Base-by-base conservation (phyloP, 2,888 invertebrate species). In the Norana najaformis region DNA sequence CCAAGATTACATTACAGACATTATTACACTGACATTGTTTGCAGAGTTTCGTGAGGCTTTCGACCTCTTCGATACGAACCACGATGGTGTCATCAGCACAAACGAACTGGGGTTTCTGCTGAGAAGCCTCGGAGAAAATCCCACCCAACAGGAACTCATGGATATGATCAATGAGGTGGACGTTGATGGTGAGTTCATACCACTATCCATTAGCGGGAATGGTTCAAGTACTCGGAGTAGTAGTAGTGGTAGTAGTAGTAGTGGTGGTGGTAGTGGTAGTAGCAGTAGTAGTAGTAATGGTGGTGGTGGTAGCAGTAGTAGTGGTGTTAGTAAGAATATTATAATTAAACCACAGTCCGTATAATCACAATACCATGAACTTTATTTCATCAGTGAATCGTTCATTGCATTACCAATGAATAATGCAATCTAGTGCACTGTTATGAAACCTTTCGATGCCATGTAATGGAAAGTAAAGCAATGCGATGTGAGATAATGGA, bases 141-240 rank as follows among this genome's bases (percentile, higher is more conserved):
- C 89, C 13, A 89, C 89, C 18, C 89, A 89, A 23, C 89, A 89
- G 89, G 89, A 89, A 38, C 89, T 89, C 83, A 83, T 89, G 83
- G 89, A 89, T 35, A 89, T 89, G 89, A 89, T 89, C 39, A 89
- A 89, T 35, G 89, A 89, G 39, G 82, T 89, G 37, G 89, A 89
- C 35, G 83, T 89, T 39, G 89, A 89, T 34, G 89, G 89, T 89
- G 30, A 83, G 39, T 47, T 41, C 47, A n/a, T n/a, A n/a, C n/a
- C n/a, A n/a, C n/a, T n/a, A n/a, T n/a, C n/a, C 23, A 53, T 53
- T 53, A 53, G 53, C 16, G 23, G 53, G 16, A 53, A 23, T 53
- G 23, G 53, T 53, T 18, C 18, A 18, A 53, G 53, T 53, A 53
- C 18, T 53, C 16, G 53, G 16, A 53, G 53, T 53, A 53, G 53